Evolutionary conservation across 2,113 vertebrate species (phyloP).

Genomic region (Megaleporinus macrocephalus): DNA sequence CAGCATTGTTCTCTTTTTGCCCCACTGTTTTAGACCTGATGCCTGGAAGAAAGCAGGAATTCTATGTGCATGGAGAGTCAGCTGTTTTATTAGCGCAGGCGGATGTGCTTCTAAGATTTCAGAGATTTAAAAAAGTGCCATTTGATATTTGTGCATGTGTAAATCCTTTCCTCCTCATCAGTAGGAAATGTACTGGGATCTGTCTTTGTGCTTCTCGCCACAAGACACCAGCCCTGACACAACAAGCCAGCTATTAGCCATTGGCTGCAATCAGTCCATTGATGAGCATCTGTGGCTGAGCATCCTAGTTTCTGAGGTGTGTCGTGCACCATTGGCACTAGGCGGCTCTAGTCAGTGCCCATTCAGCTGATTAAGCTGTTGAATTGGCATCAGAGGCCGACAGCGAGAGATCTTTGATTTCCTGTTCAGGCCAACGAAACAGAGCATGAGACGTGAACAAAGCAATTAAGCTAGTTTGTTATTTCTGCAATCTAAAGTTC

Average conservation of each 20-base stretch:
- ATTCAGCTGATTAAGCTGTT: not conserved
- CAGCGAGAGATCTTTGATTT: not conserved
- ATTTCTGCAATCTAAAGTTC: too few relatives aligned
- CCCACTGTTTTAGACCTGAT: constrained; percentile 18
- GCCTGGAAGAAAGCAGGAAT: not conserved
- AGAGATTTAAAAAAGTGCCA: constrained; percentile 6
- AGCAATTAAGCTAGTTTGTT: too few relatives aligned
- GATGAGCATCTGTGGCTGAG: not conserved
- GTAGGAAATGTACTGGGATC: not conserved
- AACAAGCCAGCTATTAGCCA: not conserved
- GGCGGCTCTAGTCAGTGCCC: not conserved
- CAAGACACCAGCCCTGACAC: not conserved
- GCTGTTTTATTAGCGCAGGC: constrained; percentile 32
- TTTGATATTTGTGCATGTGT: not conserved
- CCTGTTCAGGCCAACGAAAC: too few relatives aligned
- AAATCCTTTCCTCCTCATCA: not conserved
- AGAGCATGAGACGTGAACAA: too few relatives aligned
- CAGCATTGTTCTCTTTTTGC: constrained; percentile 23
- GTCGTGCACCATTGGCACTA: not conserved
- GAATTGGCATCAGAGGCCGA: not conserved
- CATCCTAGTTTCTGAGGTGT: not conserved
- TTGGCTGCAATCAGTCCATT: not conserved
- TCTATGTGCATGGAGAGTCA: not conserved
- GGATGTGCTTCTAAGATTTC: not conserved
- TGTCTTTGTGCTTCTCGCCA: not conserved